These are phyloP conservation scores for Antechinus stuartii DNA, from an alignment of 2,113 vertebrate species.

Conservation along the genomic window DNA sequence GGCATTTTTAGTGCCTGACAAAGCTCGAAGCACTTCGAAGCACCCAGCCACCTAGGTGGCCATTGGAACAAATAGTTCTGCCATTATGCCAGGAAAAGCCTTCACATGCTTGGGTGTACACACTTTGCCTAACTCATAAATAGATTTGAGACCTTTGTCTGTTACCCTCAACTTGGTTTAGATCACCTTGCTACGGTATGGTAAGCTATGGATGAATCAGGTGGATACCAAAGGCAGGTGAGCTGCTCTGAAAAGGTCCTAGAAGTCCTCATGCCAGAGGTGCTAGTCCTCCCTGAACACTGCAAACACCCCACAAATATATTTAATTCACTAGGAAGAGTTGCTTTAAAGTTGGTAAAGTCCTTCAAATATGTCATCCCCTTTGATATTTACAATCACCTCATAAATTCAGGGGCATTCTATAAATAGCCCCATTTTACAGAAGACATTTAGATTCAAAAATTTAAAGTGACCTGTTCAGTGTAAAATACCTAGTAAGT, in stretches of 20 bases:
- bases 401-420: neutral
- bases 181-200: neutral
- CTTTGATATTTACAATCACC: neutral
- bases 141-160: neutral
- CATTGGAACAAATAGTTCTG: neutral
- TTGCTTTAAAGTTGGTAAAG: neutral
- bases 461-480: neutral
- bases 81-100: neutral
- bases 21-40: neutral
- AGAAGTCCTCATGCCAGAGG: neutral
- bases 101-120: neutral
- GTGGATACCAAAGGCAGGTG: neutral
- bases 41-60: neutral
- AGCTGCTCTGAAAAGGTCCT: neutral
- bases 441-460: neutral
- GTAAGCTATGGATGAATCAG: neutral
- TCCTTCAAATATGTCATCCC: neutral
- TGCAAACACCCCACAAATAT: neutral
- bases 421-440: neutral
- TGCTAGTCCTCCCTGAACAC: neutral
- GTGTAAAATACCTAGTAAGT: neutral
- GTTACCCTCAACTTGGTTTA: neutral
- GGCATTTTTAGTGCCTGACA: neutral
- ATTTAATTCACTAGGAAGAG: neutral
- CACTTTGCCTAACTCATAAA: neutral